Evolutionary conservation across 2,797 vertebrate genomes (phyloP).

Genomic region (Anas acuta): DNA sequence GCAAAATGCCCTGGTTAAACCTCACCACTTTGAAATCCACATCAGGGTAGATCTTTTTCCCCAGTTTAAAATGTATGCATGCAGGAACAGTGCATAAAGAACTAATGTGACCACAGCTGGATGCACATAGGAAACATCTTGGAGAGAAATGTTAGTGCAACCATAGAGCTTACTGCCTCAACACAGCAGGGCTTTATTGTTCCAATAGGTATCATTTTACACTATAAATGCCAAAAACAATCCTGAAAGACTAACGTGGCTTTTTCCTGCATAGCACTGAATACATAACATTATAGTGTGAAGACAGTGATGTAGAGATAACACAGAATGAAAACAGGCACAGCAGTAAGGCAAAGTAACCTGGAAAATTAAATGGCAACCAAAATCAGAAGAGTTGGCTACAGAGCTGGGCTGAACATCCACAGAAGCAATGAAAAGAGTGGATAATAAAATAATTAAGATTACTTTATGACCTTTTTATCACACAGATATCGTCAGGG

Average conservation of each 20-base stretch:
- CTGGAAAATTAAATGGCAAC: background rate
- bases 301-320: background rate
- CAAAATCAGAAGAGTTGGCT: background rate
- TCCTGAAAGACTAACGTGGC: constrained; percentile 11
- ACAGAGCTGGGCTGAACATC: background rate
- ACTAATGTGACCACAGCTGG: constrained; percentile 28
- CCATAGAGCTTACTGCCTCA: background rate
- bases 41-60: background rate
- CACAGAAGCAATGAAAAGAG: background rate
- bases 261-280: background rate
- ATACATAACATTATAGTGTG: background rate
- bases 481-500: background rate
- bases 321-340: background rate
- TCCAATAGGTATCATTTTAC: constrained; percentile 51
- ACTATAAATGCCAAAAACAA: constrained; percentile 35
- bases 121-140: constrained; percentile 26
- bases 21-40: background rate
- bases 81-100: constrained; percentile 28
- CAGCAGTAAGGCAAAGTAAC: background rate
- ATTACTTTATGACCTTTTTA: background rate
- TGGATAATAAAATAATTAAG: background rate
- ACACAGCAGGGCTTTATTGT: constrained; percentile 20
- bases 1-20: background rate
- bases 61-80: background rate
- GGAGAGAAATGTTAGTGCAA: constrained; percentile 24